A percentile compares a stretch with the other conserved stretches of the same genome.
Conservation (phyloP, 2,888 invertebrate genomes). For the Drosophila paucipuncta region DNA sequence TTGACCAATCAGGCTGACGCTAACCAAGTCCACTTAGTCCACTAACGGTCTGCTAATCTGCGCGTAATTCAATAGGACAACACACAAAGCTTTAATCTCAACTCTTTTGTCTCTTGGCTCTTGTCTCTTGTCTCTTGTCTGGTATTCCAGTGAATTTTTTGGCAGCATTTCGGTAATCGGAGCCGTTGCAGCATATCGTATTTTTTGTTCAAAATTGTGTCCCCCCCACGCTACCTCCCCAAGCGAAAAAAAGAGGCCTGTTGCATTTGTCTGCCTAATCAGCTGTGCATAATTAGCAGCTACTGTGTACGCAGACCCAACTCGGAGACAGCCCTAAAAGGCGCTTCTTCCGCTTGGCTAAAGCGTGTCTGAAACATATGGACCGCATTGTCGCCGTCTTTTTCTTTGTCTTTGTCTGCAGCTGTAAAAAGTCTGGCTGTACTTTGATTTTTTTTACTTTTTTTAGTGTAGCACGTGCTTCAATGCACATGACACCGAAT, state of each 20-base stretch:
- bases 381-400: constrained; percentile 21
- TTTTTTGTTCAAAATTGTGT: constrained; percentile 53
- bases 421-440: constrained; percentile 71
- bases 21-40: constrained; percentile 27
- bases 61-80: constrained; percentile 68
- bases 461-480: constrained; percentile 75
- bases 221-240: neutral
- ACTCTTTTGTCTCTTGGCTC: constrained; percentile 15
- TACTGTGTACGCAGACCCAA: constrained; percentile 70
- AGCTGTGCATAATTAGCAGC: constrained; percentile 75
- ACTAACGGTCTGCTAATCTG: constrained; percentile 62
- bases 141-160: constrained; percentile 73
- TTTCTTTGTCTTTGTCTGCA: constrained; percentile 41
- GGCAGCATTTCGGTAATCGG: constrained; percentile 56
- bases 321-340: constrained; percentile 22
- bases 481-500: constrained; percentile 78
- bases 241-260: constrained; percentile 51
- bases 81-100: constrained; percentile 58
- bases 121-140: constrained; percentile 63
- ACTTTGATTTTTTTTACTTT: constrained; percentile 36
- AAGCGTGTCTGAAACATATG: constrained; percentile 79
- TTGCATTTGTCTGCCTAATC: constrained; percentile 78
- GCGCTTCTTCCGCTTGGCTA: constrained; percentile 81
- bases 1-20: constrained; percentile 53
- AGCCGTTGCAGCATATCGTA: constrained; percentile 58